These are phyloP conservation scores for Blastobasis adustella DNA, from an alignment of 2,888 invertebrate genomes.

Conservation along the genomic window DNA sequence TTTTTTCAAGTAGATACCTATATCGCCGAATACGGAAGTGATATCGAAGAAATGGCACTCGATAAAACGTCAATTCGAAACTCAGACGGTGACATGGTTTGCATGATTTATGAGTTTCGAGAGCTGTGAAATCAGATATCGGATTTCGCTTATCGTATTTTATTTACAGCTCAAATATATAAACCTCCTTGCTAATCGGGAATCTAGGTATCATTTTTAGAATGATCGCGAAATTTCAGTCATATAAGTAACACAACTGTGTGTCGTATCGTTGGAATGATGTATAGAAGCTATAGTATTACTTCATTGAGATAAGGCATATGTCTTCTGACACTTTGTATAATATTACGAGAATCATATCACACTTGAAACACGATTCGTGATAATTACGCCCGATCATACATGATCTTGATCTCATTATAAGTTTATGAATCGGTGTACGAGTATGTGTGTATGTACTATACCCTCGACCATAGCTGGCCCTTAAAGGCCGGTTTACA, in stretches of 20 bases:
- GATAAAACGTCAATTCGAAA: conserved; percentile 9
- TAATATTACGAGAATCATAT: neutral
- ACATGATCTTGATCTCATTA: conserved; percentile 40
- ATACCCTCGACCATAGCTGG: no score
- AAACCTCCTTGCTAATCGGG: no score
- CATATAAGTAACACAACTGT: no score
- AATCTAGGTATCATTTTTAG: no score
- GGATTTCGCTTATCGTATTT: no score
- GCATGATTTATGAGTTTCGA: neutral
- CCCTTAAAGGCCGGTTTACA: no score
- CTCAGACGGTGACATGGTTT: neutral
- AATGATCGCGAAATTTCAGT: no score
- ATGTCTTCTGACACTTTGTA: no score
- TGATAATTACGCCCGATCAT: conserved; percentile 12
- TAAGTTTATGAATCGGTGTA: conserved; percentile 34
- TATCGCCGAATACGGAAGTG: conserved; percentile 38
- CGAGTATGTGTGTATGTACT: conserved; percentile 13
- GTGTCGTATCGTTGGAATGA: no score
- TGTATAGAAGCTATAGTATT: no score
- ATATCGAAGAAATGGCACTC: conserved; percentile 27
- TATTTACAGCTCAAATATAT: no score
- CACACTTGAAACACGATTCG: conserved; percentile 5
- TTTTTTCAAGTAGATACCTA: conserved; percentile 1
- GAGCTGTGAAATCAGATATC: neutral
- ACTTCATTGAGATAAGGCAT: no score